phyloP scores from a whole-genome alignment of 2,797 vertebrate species.

The Halcyon chelicuti region DNA sequence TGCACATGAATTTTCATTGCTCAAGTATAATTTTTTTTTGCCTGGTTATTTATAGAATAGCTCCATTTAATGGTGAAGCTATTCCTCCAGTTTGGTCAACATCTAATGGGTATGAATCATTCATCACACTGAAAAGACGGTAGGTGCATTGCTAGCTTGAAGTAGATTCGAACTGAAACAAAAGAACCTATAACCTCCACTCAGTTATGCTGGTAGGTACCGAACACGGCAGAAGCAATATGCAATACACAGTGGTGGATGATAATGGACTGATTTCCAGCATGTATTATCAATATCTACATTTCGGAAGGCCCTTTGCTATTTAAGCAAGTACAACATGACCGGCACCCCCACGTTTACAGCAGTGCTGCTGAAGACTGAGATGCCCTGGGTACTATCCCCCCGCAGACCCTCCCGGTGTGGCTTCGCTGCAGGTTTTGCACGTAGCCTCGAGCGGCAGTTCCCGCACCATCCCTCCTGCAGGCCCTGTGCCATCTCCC shows the following conservation, averaged over 20 bases:
- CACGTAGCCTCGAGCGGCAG: rapidly evolving
- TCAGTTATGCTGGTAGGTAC: not conserved
- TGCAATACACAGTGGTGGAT: rapidly evolving
- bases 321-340: not conserved
- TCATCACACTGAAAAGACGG: not conserved
- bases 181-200: not conserved
- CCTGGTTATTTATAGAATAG: not conserved
- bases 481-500: not conserved
- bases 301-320: not conserved
- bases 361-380: not conserved
- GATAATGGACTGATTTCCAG: not conserved
- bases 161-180: not conserved
- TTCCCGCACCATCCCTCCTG: rapidly evolving
- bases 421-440: not conserved
- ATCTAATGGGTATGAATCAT: not conserved
- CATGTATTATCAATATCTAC: rapidly evolving
- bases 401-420: not conserved
- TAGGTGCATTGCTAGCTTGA: not conserved
- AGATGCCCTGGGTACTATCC: not conserved
- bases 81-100: not conserved
- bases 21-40: not conserved
- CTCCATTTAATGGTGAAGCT: not conserved
- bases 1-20: not conserved
- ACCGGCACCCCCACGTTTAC: not conserved
- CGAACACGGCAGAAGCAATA: not conserved